Evolutionary conservation across 1,140 invertebrate genomes (phyloP).

Genomic region (Drosophila novamexicana): DNA sequence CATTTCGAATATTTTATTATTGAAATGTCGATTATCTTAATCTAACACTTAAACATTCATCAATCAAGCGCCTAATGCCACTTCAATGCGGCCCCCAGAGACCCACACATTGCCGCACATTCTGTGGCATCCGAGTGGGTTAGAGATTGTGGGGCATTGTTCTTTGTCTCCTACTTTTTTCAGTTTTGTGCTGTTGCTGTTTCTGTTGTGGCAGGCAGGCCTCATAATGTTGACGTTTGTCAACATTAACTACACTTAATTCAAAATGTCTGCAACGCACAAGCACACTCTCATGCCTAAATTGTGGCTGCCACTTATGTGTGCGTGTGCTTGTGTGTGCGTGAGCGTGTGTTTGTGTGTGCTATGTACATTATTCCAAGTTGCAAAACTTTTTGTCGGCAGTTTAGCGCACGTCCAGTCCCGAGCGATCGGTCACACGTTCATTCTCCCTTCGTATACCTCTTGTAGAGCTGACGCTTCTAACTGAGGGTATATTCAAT

Average conservation of each 20-base stretch:
- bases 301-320: slow-evolving; percentile 12
- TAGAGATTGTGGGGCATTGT: slow-evolving; percentile 27
- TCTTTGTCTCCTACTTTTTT: slow-evolving; percentile 3
- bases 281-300: slow-evolving; percentile 23
- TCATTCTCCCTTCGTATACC: slow-evolving; percentile 19
- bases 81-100: slow-evolving; percentile 42
- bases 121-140: slow-evolving; percentile 32
- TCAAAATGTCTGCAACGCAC: slow-evolving; percentile 66
- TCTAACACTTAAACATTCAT: slow-evolving; percentile 68
- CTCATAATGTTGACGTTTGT: slow-evolving; percentile 66
- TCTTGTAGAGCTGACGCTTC: neutral
- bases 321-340: neutral
- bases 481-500: neutral
- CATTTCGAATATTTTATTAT: slow-evolving; percentile 58
- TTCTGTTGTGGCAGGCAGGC: slow-evolving; percentile 42
- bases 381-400: slow-evolving; percentile 45
- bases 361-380: slow-evolving; percentile 30
- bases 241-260: slow-evolving; percentile 79
- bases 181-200: slow-evolving; percentile 11
- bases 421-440: slow-evolving; percentile 42
- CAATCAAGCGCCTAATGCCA: slow-evolving; percentile 70
- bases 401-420: slow-evolving; percentile 33
- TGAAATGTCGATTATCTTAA: slow-evolving; percentile 79
- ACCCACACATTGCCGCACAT: slow-evolving; percentile 9
- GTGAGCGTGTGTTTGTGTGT: slow-evolving; percentile 5